Evolutionary conservation across 2,888 invertebrate genomes (phyloP), one percentile per base, ranked within the genome.

Genomic region (Yponomeuta plumbellus): DNA sequence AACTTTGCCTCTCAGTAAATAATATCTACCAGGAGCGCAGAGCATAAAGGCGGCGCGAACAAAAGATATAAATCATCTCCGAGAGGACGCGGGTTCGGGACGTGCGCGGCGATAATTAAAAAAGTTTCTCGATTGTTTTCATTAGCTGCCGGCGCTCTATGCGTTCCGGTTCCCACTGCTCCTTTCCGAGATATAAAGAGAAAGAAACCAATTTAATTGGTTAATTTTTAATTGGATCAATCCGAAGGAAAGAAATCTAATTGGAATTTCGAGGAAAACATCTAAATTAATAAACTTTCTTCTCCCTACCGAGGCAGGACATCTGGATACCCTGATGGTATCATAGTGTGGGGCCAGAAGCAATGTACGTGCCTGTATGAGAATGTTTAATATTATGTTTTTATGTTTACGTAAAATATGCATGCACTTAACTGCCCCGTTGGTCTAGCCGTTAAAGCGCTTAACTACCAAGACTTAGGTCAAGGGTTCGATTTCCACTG

Each of bases 111-210:
- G 58, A 59, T 65, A 65, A 65, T 65, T 65, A 65, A 65, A 65
- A 65, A 65, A 59, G 65, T 65, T 65, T 65, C 59, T 59, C 65
- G 59, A 65, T 65, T 65, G 59, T 65, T 65, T 65, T 40, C 65
- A 65, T 59, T 65, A 65, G 65, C 65, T 65, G 59, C 59, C 59
- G 34, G 57, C 56, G 22, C 57, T 26, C 52, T 40, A 59, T 65
- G 65, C 40, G 59, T 39, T 21, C 64, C 57, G 23, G 64, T 56
- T 17, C 26, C 20, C 64, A 13, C 13, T 11, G 63, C n/a, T 63
- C n/a, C 22, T 44, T 21, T 63, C 44, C 44, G 10, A 52, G 44
- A 52, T 52, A 52, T 52, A 17, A 52, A 52, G 17, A 52, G 44
- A 17, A 52, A 52, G 44, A 52, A 52, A 52, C 44, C 44, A 52